phyloP scores from a whole-genome alignment of 1,140 invertebrate genomes.

The Battus philenor region DNA sequence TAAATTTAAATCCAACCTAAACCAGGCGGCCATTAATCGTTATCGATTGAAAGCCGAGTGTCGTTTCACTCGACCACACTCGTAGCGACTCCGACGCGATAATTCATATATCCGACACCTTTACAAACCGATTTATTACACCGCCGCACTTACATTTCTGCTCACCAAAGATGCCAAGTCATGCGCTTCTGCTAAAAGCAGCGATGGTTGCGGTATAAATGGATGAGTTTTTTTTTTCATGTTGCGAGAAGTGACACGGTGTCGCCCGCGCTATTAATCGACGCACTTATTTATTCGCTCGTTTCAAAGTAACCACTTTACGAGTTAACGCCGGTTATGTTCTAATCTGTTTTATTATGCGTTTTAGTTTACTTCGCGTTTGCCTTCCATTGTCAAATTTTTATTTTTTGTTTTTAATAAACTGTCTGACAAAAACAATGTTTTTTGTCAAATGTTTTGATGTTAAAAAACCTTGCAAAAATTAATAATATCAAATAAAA shows the following conservation, averaged over 20 bases:
- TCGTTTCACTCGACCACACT: constrained; percentile 12
- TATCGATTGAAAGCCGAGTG: constrained; percentile 10
- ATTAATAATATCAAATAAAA: too few species aligned
- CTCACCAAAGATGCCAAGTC: neutral
- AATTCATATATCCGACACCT: constrained; percentile 16
- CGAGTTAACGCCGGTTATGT: too few species aligned
- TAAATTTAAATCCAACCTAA: constrained; percentile 3
- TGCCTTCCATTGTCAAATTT: too few species aligned
- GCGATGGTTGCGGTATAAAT: constrained; percentile 3
- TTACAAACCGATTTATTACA: constrained; percentile 15
- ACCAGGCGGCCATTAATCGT: constrained; percentile 7
- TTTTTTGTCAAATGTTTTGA: too few species aligned
- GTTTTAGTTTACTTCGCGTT: too few species aligned
- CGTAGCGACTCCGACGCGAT: constrained; percentile 12
- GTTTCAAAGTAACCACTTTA: constrained; percentile 8
- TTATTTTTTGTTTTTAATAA: too few species aligned
- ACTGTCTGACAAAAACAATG: too few species aligned
- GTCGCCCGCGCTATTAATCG: constrained; percentile 11
- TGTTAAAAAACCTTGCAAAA: too few species aligned
- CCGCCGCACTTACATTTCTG: neutral
- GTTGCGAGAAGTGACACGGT: constrained; percentile 10
- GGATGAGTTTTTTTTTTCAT: constrained; percentile 13
- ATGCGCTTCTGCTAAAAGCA: neutral
- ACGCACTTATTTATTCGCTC: constrained; percentile 7
- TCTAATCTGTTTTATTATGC: too few species aligned